Percentiles rank a stretch among this genome's conserved stretches.
phyloP scores from a whole-genome alignment of 2,113 vertebrate genomes.

The Rhinoptilus africanus region DNA sequence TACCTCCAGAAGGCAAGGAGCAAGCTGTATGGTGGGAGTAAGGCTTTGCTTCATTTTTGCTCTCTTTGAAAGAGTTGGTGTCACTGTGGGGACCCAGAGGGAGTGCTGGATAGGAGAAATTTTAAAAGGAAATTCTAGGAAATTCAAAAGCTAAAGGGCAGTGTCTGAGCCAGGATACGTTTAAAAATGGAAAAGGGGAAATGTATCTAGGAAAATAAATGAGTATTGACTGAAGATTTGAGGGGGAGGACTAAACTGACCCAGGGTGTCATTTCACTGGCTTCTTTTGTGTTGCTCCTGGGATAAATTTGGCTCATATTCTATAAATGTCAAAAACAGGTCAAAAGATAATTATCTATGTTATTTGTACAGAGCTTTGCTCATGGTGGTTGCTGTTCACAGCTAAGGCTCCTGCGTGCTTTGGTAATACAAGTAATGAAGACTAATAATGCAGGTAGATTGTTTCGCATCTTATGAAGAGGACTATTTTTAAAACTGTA shows the following conservation, averaged over 20 bases:
- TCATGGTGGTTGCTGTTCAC: neutral
- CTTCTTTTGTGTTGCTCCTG: neutral
- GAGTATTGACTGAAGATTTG: neutral
- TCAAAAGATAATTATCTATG: neutral
- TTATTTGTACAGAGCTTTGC: neutral
- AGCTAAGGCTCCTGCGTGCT: neutral
- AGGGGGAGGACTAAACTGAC: neutral
- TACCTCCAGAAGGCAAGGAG: neutral
- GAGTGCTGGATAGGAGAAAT: neutral
- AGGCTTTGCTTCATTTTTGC: neutral
- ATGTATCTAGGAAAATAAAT: neutral
- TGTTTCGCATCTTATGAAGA: neutral
- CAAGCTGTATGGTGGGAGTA: neutral
- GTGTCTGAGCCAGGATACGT: neutral
- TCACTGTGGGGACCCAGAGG: neutral
- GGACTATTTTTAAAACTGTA: neutral
- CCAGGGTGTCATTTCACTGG: neutral
- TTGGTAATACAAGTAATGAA: neutral
- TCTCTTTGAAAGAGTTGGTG: neutral
- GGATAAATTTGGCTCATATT: neutral
- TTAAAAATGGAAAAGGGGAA: neutral
- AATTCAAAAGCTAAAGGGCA: neutral
- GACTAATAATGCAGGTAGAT: constrained; percentile 32
- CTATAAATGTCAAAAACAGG: neutral
- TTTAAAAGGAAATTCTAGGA: neutral